Evolutionary conservation across 37 sponge, comb jelly and placozoan species (phyloP), one percentile per base, ranked within the genome.

Genomic region (Aplysina aerophoba): DNA sequence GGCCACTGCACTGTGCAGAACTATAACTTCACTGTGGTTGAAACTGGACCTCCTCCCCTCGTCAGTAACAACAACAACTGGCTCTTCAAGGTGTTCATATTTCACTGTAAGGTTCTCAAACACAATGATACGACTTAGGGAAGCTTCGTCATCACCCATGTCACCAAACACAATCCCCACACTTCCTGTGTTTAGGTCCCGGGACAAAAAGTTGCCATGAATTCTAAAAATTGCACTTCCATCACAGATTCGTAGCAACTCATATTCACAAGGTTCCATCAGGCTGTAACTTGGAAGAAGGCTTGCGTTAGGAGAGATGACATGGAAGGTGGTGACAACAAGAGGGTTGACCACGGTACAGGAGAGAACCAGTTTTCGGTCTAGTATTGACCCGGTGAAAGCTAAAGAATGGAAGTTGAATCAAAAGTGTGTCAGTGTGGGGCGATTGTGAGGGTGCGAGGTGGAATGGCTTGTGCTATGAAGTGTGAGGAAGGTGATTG

Each of bases 251-350:
- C 69, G 22, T 0, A 84, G 65, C 15, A 86, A 19, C 0, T 55
- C 37, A 37, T 87, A 84, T n/a, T 91, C 91, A 59, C 91, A 91
- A 0, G 72, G 37, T 30, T 82, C 88, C 15, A 80, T 66, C 63
- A 91, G 81, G 28, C 24, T 39, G 54, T 84, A 91, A 67, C 14
- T 50, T 57, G 86, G 4, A 24, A 44, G 53, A 21, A 8, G 0
- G 21, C 5, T 40, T 17, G 44, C 11, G 54, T 0, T 6, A 24
- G 16, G 21, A 41, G 44, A 22, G 4, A 36, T 50, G 53, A 40
- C 14, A 44, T 6, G 53, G 78, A 75, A 75, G 15, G 78, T 53
- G 15, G 78, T 75, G 25, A 75, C 41, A 24, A 41, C 22, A 3
- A 75, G 54, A 4, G 78, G 78, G 44, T 75, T 50, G 4, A 41